phyloP scores from a whole-genome alignment of 2,888 invertebrate species.

The Orthonychiurus folsomi region DNA sequence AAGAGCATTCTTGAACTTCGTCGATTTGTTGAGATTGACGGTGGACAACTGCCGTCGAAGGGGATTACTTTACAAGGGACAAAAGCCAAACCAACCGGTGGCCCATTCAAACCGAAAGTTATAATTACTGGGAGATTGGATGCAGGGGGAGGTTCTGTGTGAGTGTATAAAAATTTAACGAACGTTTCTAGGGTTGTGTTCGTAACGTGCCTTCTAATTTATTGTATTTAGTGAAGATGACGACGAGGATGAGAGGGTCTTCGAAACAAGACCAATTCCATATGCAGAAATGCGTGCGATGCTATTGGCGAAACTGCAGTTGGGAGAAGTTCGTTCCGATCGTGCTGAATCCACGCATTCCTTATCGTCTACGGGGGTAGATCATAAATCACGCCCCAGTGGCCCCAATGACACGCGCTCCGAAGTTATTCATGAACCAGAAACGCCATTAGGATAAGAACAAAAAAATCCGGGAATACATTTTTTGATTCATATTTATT shows the following conservation, averaged over 20 bases:
- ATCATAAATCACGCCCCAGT: too few relatives aligned
- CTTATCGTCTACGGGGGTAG: too few relatives aligned
- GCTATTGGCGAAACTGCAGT: background rate
- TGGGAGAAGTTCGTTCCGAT: too few relatives aligned
- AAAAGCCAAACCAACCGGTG: conserved; percentile 15
- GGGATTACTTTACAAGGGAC: background rate
- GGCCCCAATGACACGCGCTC: too few relatives aligned
- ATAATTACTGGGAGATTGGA: conserved; percentile 22
- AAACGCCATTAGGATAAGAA: too few relatives aligned
- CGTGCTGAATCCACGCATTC: too few relatives aligned
- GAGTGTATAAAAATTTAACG: background rate
- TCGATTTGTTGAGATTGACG: conserved; percentile 8
- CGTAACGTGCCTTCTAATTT: too few relatives aligned
- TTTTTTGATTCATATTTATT: too few relatives aligned
- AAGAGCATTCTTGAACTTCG: conserved; percentile 11
- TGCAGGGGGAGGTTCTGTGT: background rate
- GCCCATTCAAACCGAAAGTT: conserved; percentile 22
- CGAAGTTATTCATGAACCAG: too few relatives aligned
- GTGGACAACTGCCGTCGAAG: background rate
- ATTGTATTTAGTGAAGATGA: conserved; percentile 8
- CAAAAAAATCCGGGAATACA: too few relatives aligned
- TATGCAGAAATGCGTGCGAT: conserved; percentile 17
- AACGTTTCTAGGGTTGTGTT: too few relatives aligned
- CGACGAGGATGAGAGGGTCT: conserved; percentile 16
- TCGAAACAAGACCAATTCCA: conserved; percentile 14